These are phyloP conservation scores for Macropis europaea DNA, from an alignment of 2,888 invertebrate species.

Conservation along the genomic window DNA sequence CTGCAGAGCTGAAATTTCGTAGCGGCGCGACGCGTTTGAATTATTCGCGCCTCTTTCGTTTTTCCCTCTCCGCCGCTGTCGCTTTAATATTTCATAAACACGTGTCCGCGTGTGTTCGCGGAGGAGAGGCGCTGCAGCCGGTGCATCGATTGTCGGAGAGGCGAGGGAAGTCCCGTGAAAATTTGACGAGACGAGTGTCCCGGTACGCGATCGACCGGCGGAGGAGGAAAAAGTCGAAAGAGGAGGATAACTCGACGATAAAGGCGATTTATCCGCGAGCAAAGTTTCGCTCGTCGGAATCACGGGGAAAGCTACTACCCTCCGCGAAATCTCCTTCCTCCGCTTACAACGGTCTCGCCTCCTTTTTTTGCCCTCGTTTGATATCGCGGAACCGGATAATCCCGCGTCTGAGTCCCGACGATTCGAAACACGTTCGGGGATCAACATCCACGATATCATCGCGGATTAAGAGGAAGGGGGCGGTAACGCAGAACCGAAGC, in stretches of 20 bases:
- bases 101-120: background rate
- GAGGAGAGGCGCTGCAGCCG: background rate
- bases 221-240: background rate
- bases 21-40: constrained; percentile 30
- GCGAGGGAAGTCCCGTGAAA: background rate
- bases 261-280: constrained; percentile 26
- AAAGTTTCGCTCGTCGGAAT: constrained; percentile 13
- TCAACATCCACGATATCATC: constrained; percentile 49
- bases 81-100: constrained; percentile 23
- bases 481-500: background rate
- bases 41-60: constrained; percentile 32
- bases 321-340: background rate
- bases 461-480: constrained; percentile 43
- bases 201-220: background rate
- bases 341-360: constrained; percentile 7
- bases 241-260: constrained; percentile 19
- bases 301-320: background rate
- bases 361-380: constrained; percentile 17
- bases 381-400: constrained; percentile 55
- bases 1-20: constrained; percentile 23
- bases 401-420: constrained; percentile 40
- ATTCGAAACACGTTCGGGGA: constrained; percentile 57
- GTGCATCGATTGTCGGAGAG: background rate
- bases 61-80: background rate
- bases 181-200: background rate